Percentiles rank a stretch among this genome's conserved stretches.
Conservation (phyloP, 2,797 vertebrate species). For the Lepidocolaptes lacrymiger region DNA sequence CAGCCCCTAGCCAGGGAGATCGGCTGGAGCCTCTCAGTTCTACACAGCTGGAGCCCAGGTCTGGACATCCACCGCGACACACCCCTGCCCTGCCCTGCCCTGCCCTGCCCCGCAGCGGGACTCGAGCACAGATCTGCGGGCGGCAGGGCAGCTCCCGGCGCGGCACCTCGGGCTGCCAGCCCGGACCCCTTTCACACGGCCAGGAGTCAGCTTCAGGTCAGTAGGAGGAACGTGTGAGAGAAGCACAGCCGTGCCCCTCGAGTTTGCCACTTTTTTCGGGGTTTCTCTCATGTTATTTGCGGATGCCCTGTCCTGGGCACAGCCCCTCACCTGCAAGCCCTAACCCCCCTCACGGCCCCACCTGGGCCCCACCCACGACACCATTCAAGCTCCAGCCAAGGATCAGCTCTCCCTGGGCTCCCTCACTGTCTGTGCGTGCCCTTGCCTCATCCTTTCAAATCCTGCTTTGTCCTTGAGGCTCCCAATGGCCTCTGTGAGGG, state of each 20-base stretch:
- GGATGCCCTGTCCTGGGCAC: accelerated
- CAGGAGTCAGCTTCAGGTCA: not conserved
- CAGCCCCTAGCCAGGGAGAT: not conserved
- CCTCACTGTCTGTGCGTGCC: accelerated
- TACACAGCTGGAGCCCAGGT: accelerated
- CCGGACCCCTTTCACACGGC: not conserved
- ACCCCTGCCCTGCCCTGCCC: not conserved
- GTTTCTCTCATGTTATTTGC: not conserved
- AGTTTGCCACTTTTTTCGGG: not conserved
- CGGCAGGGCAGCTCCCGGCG: not conserved
- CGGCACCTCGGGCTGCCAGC: not conserved
- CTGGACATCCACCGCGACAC: accelerated
- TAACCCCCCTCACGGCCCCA: not conserved
- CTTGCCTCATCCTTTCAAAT: not conserved
- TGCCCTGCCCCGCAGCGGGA: not conserved
- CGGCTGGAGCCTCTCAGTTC: not conserved
- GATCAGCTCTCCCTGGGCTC: accelerated
- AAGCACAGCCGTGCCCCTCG: not conserved
- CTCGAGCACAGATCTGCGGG: not conserved
- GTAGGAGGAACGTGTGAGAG: accelerated
- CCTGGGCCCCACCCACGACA: accelerated
- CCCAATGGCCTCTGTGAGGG: accelerated
- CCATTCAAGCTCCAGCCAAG: not conserved
- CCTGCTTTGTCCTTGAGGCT: not conserved
- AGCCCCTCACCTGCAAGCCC: not conserved